Percentiles rank a stretch among this genome's conserved stretches.
phyloP scores from a whole-genome alignment of 2,113 vertebrate species.

The Andinoacara biseriatus region DNA sequence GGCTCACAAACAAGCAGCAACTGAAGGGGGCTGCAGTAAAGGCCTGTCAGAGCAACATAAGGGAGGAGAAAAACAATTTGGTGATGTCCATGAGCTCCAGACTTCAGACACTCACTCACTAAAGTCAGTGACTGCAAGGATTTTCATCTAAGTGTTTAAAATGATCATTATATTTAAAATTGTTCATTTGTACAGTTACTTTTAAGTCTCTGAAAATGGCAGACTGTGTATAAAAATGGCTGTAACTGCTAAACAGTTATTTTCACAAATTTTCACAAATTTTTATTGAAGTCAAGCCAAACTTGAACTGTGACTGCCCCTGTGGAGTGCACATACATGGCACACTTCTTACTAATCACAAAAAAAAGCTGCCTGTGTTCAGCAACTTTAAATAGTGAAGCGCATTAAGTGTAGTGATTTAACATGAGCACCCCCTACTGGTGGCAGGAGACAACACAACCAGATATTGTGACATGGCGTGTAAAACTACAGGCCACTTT shows the following conservation, averaged over 20 bases:
- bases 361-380: too few relatives aligned
- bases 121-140: not conserved
- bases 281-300: not conserved
- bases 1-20: not conserved
- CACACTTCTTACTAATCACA: too few relatives aligned
- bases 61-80: not conserved
- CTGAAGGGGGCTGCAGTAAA: not conserved
- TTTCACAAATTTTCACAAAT: too few relatives aligned
- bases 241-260: not conserved
- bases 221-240: not conserved
- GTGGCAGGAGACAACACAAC: too few relatives aligned
- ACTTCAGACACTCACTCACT: not conserved
- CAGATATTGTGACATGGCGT: too few relatives aligned
- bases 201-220: not conserved
- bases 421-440: too few relatives aligned
- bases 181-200: not conserved
- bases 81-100: not conserved
- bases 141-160: not conserved
- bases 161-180: not conserved
- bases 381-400: too few relatives aligned
- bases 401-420: too few relatives aligned
- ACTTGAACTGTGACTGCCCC: not conserved
- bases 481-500: too few relatives aligned
- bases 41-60: not conserved
- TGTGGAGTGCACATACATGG: too few relatives aligned